A percentile compares a stretch with the other conserved stretches of the same genome.
These are phyloP conservation scores for Sebastes aleutianus DNA, from an alignment of 2,797 vertebrate genomes.

Conservation along the genomic window DNA sequence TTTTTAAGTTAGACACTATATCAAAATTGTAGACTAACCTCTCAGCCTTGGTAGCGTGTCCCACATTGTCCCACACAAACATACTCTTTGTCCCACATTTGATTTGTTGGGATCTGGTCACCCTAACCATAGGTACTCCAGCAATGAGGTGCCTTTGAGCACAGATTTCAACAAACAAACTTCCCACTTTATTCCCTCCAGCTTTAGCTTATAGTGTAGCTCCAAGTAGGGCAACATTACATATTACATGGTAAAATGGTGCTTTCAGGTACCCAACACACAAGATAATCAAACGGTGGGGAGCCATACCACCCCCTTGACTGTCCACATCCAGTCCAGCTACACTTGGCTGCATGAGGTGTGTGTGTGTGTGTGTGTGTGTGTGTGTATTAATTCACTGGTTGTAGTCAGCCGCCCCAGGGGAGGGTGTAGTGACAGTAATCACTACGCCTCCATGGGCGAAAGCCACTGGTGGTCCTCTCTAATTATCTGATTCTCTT, in stretches of 20 bases:
- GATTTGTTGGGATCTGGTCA: no score
- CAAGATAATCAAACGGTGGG: constrained; percentile 5
- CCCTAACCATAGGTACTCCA: background rate
- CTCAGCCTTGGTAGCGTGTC: no score
- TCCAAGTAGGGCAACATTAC: background rate
- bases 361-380: constrained; percentile 20
- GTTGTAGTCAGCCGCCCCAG: constrained; percentile 71
- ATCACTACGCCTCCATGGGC: constrained; percentile 77
- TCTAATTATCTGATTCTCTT: constrained; percentile 72
- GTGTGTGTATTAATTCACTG: constrained; percentile 68
- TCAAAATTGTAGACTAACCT: no score
- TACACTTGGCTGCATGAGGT: background rate
- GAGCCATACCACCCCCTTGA: background rate
- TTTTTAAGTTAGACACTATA: no score
- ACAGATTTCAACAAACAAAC: background rate
- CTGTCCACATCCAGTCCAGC: constrained; percentile 32
- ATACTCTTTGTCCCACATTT: no score
- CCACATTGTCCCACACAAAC: no score
- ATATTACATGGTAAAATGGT: background rate
- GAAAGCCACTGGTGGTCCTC: constrained; percentile 74
- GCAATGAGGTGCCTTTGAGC: background rate
- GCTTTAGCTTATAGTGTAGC: background rate
- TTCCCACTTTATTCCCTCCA: background rate
- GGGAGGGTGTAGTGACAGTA: constrained; percentile 79
- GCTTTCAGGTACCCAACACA: constrained; percentile 11